Evolutionary conservation across 2,113 vertebrate species (phyloP).

Genomic region (Pachyramphus minor): DNA sequence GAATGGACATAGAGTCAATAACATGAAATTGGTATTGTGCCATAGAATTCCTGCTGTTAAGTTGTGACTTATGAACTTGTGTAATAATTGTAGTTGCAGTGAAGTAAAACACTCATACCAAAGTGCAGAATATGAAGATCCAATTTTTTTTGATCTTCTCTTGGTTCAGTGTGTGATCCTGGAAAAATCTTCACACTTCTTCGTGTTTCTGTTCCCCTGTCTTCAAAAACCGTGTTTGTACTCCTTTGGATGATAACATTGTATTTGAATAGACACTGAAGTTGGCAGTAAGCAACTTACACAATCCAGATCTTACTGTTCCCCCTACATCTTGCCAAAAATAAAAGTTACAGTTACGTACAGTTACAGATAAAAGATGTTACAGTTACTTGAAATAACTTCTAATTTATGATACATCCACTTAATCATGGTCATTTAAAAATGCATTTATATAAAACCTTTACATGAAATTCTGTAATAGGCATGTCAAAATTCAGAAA

Average conservation of each 20-base stretch:
- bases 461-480: not conserved
- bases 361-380: constrained; percentile 30
- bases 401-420: constrained; percentile 29
- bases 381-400: constrained; percentile 39
- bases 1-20: not conserved
- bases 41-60: not conserved
- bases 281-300: constrained; percentile 1
- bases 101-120: not conserved
- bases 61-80: not conserved
- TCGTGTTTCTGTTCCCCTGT: not conserved
- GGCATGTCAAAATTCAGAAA: not conserved
- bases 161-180: not conserved
- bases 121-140: not conserved
- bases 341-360: too few relatives aligned
- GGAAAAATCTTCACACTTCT: not conserved
- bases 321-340: constrained; percentile 39
- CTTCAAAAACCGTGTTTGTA: not conserved
- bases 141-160: not conserved
- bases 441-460: not conserved
- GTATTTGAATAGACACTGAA: constrained; percentile 17
- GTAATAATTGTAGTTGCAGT: not conserved
- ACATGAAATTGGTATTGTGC: too few relatives aligned
- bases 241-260: not conserved
- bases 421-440: constrained; percentile 12
- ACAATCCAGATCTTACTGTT: constrained; percentile 28